Evolutionary conservation across 2,113 vertebrate genomes (phyloP), one percentile per base, ranked within the genome.

Genomic region (Taxidea taxus): DNA sequence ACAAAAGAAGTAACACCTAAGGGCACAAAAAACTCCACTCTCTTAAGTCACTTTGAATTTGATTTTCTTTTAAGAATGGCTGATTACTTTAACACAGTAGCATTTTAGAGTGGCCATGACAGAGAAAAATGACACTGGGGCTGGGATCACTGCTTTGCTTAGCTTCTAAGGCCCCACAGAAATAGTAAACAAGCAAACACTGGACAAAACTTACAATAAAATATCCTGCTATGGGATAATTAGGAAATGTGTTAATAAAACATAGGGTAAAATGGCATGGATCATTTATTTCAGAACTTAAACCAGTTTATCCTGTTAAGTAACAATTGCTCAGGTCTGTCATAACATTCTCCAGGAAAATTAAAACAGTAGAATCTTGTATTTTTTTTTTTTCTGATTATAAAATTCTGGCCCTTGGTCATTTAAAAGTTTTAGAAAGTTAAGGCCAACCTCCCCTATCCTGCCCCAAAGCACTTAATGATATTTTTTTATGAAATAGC

Each of bases 21-120:
- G 0, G 20, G 8, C 15, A 51, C 4, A 56, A 34, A 92, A 90
- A 94, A 25, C 8, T 74, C 20, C 9, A 18, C 11, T 88, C n/a
- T 86, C 8, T n/a, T 82, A 16, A 93, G 66, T 81, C 11, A 60
- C 54, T 44, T 8, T 80, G 42, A 77, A 62, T 70, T 54, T 47
- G 9, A 88, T 56, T 31, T 70, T 20, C 49, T 85, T 49, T 66
- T 70, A 9, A 27, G 82, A 90, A 75, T 31, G 10, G 37, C 15
- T 82, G 64, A 90, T 83, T 92, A 94, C 15, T 96, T 95, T 94
- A 92, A 58, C 88, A 91, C 29, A 84, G 78, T 23, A 89, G 83
- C 91, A 93, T 94, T 94, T 60, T 68, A 86, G 42, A 77, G 56
- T 21, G 44, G 16, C 58, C 62, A 31, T 39, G 42, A 90, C 34